A percentile compares a stretch with the other conserved stretches of the same genome.
Conservation (phyloP, 1,140 invertebrate species). For the Cecropterus lyciades region DNA sequence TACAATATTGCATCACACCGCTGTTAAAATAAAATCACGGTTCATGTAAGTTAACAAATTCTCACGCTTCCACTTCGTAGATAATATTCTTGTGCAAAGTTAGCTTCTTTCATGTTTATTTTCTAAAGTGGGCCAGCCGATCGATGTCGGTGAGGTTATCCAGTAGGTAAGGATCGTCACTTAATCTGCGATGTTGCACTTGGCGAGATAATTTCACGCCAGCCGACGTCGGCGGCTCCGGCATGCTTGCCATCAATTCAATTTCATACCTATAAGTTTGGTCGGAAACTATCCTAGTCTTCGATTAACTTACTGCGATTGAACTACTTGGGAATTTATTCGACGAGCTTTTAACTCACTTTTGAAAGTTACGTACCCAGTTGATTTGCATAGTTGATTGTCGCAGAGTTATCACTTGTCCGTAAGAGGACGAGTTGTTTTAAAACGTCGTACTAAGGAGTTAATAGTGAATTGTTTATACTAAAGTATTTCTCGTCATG, state of each 20-base stretch:
- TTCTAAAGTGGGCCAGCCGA: conserved; percentile 59
- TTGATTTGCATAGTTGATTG: too few species aligned
- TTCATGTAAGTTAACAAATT: conserved; percentile 32
- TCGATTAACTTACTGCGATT: conserved; percentile 42
- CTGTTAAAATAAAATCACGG: conserved; percentile 21
- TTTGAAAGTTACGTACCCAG: not conserved
- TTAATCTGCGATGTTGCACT: conserved; percentile 73
- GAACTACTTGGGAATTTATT: conserved; percentile 26
- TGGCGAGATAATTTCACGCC: conserved; percentile 71
- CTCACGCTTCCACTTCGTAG: conserved; percentile 24
- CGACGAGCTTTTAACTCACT: not conserved
- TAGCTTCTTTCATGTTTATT: conserved; percentile 50
- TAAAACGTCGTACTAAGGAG: too few species aligned
- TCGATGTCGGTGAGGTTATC: conserved; percentile 59
- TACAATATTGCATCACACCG: too few species aligned
- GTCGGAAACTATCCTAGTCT: conserved; percentile 54
- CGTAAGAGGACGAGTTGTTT: too few species aligned
- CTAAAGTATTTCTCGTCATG: too few species aligned
- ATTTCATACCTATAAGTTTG: conserved; percentile 71
- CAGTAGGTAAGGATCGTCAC: conserved; percentile 59
- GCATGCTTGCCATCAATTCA: conserved; percentile 65
- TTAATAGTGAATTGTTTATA: too few species aligned
- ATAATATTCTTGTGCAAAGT: conserved; percentile 34
- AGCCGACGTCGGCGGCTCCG: conserved; percentile 48
- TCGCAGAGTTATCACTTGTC: too few species aligned